These are phyloP conservation scores for Plebejus anna DNA, from an alignment of 2,888 invertebrate species.

Conservation along the genomic window DNA sequence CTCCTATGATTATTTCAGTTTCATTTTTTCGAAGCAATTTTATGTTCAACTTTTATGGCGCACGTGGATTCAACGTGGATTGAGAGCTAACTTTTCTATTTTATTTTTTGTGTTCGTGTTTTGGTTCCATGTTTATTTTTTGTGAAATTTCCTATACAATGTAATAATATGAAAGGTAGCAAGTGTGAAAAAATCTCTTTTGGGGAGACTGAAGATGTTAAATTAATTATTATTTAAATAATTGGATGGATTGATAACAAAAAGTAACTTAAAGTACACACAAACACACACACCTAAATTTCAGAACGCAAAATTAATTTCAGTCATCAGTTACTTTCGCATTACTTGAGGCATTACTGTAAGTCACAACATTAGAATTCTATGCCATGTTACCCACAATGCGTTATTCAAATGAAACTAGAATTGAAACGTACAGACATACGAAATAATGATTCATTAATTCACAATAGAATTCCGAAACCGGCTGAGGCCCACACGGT, in stretches of 20 bases:
- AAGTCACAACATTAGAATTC: neutral
- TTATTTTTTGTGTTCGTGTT: neutral
- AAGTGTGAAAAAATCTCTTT: no score
- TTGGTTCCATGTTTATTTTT: neutral
- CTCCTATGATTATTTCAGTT: slow-evolving; percentile 77
- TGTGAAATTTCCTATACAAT: neutral
- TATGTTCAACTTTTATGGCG: slow-evolving; percentile 64
- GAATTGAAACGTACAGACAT: slow-evolving; percentile 23
- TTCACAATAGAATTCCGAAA: slow-evolving; percentile 42
- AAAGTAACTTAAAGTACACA: neutral
- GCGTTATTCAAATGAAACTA: slow-evolving; percentile 10
- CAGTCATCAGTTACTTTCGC: neutral
- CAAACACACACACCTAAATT: neutral
- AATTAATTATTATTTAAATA: no score
- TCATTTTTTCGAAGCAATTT: slow-evolving; percentile 67
- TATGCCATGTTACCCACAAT: slow-evolving; percentile 6
- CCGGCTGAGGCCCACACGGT: slow-evolving; percentile 65
- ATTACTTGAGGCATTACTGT: neutral
- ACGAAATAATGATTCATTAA: slow-evolving; percentile 31
- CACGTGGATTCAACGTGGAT: slow-evolving; percentile 56
- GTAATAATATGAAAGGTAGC: no score
- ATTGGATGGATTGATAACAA: no score
- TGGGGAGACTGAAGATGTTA: no score
- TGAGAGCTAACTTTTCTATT: neutral
- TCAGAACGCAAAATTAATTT: neutral